Evolutionary conservation across 2,888 invertebrate genomes (phyloP), one percentile per base, ranked within the genome.

Genomic region (Acheta domesticus): DNA sequence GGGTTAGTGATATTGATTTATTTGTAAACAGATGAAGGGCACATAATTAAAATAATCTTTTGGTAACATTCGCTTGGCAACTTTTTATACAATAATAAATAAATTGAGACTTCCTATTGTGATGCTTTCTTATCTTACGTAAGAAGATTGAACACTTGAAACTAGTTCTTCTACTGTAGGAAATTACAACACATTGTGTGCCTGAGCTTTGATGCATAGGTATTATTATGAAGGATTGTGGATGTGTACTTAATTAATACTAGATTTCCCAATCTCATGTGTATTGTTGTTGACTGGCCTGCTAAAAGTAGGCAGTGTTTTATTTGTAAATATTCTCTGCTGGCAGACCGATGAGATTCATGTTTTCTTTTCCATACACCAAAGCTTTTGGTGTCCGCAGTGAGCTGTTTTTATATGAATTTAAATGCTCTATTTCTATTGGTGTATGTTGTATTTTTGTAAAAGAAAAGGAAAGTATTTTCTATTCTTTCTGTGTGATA

Each of bases 1-100:
- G 62, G 62, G 62, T 62, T 62, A 62, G 62, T 62, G 62, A 62
- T n/a, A 62, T 62, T 62, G 62, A 62, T 62, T 62, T 62, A 62
- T 62, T 62, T 62, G 62, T 62, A 62, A 62, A 62, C 62, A 62
- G 62, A 62, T 62, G 16, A 19, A 19, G 62, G 62, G 16, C 14
- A 14, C 14, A 19, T 19, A 62, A 62, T 14, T 19, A 62, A 62
- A 62, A 62, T 62, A 62, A 62, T 62, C 62, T n/a, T 62, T 62
- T 62, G 62, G 62, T 62, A 62, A 62, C 62, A 62, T 62, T 62
- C n/a, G 62, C 62, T 62, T 62, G 62, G 62, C 62, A 62, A 19
- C 62, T 62, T 62, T 62, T 62, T 14, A n/a, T 62, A 62, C 62
- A 62, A 62, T 62, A 62, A 62, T 62, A 62, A 62, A 62, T 14